Conservation (phyloP, 2,888 invertebrate species). For the Plebejus melissa region DNA sequence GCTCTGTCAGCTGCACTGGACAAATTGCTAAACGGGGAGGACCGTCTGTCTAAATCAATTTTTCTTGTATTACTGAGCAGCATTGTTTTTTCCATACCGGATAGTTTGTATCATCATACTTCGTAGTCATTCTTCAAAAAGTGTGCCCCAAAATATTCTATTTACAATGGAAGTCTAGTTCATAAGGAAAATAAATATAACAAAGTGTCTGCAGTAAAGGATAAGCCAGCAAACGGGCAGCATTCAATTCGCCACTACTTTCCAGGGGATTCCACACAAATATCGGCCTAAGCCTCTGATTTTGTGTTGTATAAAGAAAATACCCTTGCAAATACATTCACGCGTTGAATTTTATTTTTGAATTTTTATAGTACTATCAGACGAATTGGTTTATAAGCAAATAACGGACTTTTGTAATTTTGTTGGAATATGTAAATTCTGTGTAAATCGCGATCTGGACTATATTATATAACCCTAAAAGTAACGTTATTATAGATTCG, state of each 20-base stretch:
- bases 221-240: constrained; percentile 62
- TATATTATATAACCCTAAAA: too few species aligned
- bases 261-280: constrained; percentile 56
- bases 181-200: constrained; percentile 35
- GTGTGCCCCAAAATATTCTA: neutral
- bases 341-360: constrained; percentile 5
- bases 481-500: too few species aligned
- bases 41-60: neutral
- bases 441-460: too few species aligned
- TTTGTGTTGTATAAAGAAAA: constrained; percentile 46
- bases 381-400: neutral
- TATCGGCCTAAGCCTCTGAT: constrained; percentile 54
- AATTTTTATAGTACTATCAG: neutral
- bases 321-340: constrained; percentile 25
- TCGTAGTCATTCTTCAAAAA: neutral
- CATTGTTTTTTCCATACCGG: neutral
- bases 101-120: neutral
- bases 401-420: neutral
- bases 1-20: neutral
- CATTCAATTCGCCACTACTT: constrained; percentile 64
- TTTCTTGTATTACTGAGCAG: neutral
- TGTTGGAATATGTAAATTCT: neutral
- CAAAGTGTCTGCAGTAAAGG: constrained; percentile 60
- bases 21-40: neutral
- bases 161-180: constrained; percentile 6